Percentiles rank a stretch among this genome's conserved stretches.
Conservation (phyloP, 1,140 invertebrate genomes). For the Tribolium madens region DNA sequence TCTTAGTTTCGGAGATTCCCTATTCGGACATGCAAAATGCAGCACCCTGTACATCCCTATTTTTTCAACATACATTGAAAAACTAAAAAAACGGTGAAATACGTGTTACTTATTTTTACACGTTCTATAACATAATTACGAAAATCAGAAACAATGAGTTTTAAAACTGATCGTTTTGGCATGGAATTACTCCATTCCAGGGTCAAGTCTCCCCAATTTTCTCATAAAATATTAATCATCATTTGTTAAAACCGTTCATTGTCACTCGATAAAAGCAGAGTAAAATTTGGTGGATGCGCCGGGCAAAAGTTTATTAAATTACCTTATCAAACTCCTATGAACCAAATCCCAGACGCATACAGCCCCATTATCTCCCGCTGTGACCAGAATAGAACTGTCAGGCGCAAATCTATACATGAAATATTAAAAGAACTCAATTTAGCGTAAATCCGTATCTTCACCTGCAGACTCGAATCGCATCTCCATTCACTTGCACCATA, state of each 20-base stretch:
- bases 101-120: no score
- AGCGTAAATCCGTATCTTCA: slow-evolving; percentile 58
- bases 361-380: slow-evolving; percentile 81
- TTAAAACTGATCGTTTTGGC: no score
- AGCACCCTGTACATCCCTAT: no score
- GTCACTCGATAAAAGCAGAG: not conserved
- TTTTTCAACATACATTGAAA: no score
- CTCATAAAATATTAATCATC: no score
- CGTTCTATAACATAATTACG: no score
- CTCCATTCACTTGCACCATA: slow-evolving; percentile 75
- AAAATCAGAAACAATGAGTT: no score
- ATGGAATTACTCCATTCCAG: no score
- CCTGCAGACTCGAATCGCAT: slow-evolving; percentile 73
- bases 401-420: slow-evolving; percentile 72
- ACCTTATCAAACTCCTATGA: slow-evolving; percentile 72
- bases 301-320: not conserved
- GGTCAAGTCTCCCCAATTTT: not conserved
- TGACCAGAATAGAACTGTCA: slow-evolving; percentile 74
- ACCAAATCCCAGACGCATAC: slow-evolving; percentile 81
- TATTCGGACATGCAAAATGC: no score
- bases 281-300: slow-evolving; percentile 24
- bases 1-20: no score
- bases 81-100: no score
- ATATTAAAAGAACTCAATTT: slow-evolving; percentile 18
- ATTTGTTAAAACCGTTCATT: no score